Percentiles rank a stretch among this genome's conserved stretches.
Evolutionary conservation across 2,113 vertebrate species (phyloP).

Genomic region (Nettapus auritus): DNA sequence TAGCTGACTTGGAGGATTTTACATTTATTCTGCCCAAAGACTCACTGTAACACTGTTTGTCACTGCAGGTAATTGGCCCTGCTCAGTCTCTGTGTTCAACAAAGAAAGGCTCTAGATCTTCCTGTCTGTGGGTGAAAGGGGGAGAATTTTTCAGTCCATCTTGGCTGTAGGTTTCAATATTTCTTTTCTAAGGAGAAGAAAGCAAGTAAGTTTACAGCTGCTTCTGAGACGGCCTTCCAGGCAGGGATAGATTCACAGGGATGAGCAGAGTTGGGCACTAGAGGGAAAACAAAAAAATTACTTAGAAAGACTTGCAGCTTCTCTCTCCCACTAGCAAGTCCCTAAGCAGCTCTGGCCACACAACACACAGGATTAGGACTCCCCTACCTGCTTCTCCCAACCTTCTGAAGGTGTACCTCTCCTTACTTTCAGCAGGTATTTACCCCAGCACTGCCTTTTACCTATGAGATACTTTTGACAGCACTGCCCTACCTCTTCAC

Average conservation of each 20-base stretch:
- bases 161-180: background rate
- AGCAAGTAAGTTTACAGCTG: background rate
- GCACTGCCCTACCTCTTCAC: background rate
- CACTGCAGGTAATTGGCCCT: background rate
- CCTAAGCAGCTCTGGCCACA: background rate
- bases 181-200: background rate
- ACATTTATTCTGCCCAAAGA: conserved; percentile 19
- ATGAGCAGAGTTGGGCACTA: background rate
- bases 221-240: background rate
- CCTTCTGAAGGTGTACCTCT: background rate
- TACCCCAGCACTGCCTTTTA: background rate
- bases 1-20: conserved; percentile 31
- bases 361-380: background rate
- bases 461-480: background rate
- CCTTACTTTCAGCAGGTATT: background rate
- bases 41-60: background rate
- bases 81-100: background rate
- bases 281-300: background rate
- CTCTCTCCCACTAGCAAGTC: background rate
- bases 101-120: conserved; percentile 1
- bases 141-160: background rate
- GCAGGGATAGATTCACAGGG: background rate
- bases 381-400: background rate
- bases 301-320: background rate
- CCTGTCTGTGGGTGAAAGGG: background rate